Base-by-base conservation (phyloP, 2,797 vertebrate genomes). In the Eulemur mongoz region DNA sequence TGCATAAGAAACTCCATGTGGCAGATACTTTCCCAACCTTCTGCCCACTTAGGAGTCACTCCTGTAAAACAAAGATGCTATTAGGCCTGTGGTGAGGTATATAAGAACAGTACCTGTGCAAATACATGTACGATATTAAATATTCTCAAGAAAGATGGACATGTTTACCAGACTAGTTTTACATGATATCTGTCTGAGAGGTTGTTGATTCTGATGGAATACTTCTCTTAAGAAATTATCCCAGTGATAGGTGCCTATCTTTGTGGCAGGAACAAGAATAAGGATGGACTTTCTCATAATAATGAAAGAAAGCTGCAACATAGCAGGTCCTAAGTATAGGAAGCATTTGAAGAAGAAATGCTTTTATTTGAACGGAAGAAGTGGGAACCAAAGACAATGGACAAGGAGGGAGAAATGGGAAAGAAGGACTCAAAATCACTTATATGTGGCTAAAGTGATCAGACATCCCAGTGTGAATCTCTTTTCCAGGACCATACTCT, bases 221-320 rank as follows among this genome's bases (percentile, higher is more conserved):
- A 82, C 59, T 94, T 91, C 18, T 94, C 59, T 76, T 93, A 35
- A 78, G 30, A 76, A 61, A 95, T 91, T 80, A 63, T 95, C 18
- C 40, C n/a, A 43, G 22, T 72, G 81, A 79, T 69, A 30, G 50
- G 22, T 87, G 35, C n/a, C 75, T 91, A 20, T 82, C 20, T 89
- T 93, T 54, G 13, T 15, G 45, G 9, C 35, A 93, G 65, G 43
- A 91, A 69, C 38, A 95, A 80, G 30, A 91, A 23, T 63, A 72
- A 8, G 7, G 8, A 72, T 54, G n/a, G 32, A 73, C 4, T 4
- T 52, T 91, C 40, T 93, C 7, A 43, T 69, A 43, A 89, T 78
- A 86, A 89, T 30, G 88, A 91, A 61, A 75, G 8, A 96, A 84
- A 50, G 7, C 30, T 78, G 7, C 14, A 78, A 54, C 35, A 76